phyloP scores from a whole-genome alignment of 2,888 invertebrate genomes.

The Eristalis arbustorum region DNA sequence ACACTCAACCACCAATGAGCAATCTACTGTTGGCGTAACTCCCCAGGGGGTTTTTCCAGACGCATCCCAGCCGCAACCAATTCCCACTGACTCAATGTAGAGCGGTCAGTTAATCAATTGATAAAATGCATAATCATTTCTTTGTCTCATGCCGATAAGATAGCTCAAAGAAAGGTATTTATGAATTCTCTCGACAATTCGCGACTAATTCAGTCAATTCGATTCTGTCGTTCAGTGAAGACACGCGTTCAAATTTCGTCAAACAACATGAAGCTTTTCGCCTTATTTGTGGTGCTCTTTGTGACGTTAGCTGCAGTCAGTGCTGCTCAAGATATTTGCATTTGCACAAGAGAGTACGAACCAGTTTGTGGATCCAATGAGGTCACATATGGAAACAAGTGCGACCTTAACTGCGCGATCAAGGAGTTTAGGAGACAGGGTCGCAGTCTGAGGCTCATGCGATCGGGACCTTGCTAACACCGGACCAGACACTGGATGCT shows the following conservation, averaged over 20 bases:
- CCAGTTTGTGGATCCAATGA: constrained; percentile 76
- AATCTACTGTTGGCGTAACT: background rate
- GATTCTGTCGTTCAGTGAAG: background rate
- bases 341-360: constrained; percentile 75
- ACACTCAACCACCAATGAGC: background rate
- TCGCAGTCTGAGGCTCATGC: constrained; percentile 73
- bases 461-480: constrained; percentile 73
- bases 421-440: constrained; percentile 72
- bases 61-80: background rate
- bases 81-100: background rate
- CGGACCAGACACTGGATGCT: background rate
- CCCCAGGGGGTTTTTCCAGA: background rate
- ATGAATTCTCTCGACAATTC: background rate
- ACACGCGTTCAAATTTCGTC: background rate
- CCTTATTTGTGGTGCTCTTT: constrained; percentile 65
- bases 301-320: constrained; percentile 66
- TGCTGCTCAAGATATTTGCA: constrained; percentile 69
- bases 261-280: constrained; percentile 59
- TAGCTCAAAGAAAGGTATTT: background rate
- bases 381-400: constrained; percentile 75
- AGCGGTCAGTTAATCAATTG: background rate
- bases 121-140: background rate
- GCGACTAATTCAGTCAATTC: background rate
- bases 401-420: constrained; percentile 73
- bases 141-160: background rate